phyloP scores from a whole-genome alignment of 2,888 invertebrate genomes.

The Dicyrtomina minuta region DNA sequence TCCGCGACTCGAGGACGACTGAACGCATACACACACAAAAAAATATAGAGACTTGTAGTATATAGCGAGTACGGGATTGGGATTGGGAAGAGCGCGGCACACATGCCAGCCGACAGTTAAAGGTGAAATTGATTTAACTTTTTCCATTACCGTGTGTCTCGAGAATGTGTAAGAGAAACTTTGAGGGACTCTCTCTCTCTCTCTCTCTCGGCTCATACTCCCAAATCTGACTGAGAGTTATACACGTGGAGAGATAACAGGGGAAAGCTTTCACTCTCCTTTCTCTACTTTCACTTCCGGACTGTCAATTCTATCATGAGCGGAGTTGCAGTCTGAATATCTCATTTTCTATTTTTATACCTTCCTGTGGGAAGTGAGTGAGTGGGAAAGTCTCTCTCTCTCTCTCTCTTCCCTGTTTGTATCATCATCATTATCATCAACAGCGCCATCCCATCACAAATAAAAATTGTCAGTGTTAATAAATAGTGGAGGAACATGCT shows the following conservation, averaged over 20 bases:
- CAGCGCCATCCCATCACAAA: background rate
- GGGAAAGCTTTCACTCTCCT: background rate
- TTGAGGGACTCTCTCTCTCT: background rate
- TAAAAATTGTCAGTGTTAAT: too few species aligned
- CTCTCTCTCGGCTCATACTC: background rate
- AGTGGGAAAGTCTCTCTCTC: background rate
- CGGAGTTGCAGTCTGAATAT: too few species aligned
- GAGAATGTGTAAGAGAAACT: too few species aligned
- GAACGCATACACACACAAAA: conserved; percentile 7
- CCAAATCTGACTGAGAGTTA: background rate
- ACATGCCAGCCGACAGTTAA: background rate
- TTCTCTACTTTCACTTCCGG: background rate
- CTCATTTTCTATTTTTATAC: too few species aligned
- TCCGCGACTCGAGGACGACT: too few species aligned
- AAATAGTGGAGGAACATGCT: too few species aligned
- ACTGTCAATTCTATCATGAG: too few species aligned
- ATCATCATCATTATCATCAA: background rate
- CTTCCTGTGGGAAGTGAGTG: background rate
- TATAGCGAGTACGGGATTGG: too few species aligned
- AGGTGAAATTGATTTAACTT: conserved; percentile 23
- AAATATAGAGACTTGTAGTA: too few species aligned
- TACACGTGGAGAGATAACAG: conserved; percentile 4
- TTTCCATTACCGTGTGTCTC: conserved; percentile 15
- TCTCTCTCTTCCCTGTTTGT: background rate
- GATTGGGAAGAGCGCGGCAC: too few species aligned